phyloP scores from a whole-genome alignment of 1,140 invertebrate species.

The Araneus ventricosus region DNA sequence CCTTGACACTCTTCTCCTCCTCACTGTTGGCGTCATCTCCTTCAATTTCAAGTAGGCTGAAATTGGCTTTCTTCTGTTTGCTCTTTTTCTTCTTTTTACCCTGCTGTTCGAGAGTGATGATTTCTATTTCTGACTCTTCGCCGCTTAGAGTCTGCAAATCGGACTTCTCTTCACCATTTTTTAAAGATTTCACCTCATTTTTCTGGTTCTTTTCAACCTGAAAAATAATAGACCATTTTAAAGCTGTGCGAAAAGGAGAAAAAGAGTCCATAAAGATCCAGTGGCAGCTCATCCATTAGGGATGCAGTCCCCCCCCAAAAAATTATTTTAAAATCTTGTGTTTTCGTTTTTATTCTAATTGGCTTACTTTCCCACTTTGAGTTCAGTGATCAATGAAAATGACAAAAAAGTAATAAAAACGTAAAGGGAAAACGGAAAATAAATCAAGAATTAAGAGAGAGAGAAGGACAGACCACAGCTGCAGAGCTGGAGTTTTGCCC shows the following conservation, averaged over 20 bases:
- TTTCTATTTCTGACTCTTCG: constrained; percentile 63
- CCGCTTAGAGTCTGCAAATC: not conserved
- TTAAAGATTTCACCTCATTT: not conserved
- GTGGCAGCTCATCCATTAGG: no score
- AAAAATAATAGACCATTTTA: not conserved
- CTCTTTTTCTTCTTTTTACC: constrained; percentile 57
- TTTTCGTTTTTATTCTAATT: no score
- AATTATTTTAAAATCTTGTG: not conserved
- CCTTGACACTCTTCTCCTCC: constrained; percentile 47
- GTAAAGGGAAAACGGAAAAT: no score
- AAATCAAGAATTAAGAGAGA: no score
- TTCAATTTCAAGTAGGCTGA: constrained; percentile 62
- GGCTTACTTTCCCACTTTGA: no score
- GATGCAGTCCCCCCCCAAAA: no score
- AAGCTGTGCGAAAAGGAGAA: no score
- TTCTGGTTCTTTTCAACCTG: not conserved
- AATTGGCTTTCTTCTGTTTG: constrained; percentile 44
- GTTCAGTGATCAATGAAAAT: no score
- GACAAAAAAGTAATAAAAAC: no score
- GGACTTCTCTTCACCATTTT: not conserved
- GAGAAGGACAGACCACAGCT: no score
- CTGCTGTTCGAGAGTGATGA: constrained; percentile 66
- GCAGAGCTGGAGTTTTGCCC: no score
- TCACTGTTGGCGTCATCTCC: constrained; percentile 25
- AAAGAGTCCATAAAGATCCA: no score